Evolutionary conservation across 2,113 vertebrate species (phyloP), one percentile per base, ranked within the genome.

Genomic region (Brachypodius melanocephalos): DNA sequence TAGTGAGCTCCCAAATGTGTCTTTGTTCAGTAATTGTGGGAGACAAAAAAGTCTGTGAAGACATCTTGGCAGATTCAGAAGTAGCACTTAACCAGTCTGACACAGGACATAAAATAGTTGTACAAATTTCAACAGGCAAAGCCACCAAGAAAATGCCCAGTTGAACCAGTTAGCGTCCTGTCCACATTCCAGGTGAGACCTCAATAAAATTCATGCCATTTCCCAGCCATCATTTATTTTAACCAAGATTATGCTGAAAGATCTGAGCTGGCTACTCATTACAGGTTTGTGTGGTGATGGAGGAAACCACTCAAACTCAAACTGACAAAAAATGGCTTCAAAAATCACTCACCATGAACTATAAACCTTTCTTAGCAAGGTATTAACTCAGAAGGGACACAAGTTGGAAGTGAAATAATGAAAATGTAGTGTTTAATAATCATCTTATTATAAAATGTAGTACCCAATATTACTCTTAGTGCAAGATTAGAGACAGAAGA

Each of bases 91-190:
- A 46, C 16, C 48, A n/a, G 20, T 9, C 57, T 79, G 34, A 55
- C 1, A 6, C 3, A 10, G 4, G 34, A 90, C 12, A n/a, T 22
- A 42, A 26, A 75, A 49, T 1, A 62, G 13, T 4, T 3, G 0
- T 14, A 29, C 1, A 2, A 9, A 85, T 74, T 82, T 68, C 52
- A 59, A 67, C 24, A 25, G 20, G 43, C 26, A 85, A 61, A 66
- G 58, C 59, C 48, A 54, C 8, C 26, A 55, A 26, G 25, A 22
- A 34, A 55, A 63, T 4, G 9, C 7, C 31, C 67, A 83, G 32
- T 14, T 90, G 48, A 82, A 57, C 12, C 29, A 71, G 1, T 51
- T 17, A 2, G 3, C 34, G 26, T 9, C 6, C 69, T 19, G 61
- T 63, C 26, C 45, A 59, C 26, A 45, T 4, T 58, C 24, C 65